phyloP scores from a whole-genome alignment of 2,797 vertebrate genomes.

The Coendou prehensilis region DNA sequence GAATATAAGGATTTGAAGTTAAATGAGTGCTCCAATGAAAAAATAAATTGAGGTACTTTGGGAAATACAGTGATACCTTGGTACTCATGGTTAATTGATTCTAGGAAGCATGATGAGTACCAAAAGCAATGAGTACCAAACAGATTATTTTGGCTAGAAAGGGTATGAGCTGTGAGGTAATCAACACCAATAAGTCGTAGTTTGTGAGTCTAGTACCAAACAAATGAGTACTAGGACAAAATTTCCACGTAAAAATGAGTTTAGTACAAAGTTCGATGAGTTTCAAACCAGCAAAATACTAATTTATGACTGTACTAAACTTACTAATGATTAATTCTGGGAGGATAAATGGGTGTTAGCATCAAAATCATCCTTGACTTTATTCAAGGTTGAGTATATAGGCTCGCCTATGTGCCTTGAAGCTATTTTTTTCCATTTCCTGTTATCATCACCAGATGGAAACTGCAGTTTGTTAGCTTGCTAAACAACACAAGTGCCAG shows the following conservation, averaged over 20 bases:
- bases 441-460: neutral
- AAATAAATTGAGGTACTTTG: neutral
- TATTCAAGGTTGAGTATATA: neutral
- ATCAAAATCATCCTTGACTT: neutral
- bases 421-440: neutral
- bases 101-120: neutral
- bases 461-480: neutral
- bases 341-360: neutral
- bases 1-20: neutral
- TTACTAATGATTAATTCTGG: neutral
- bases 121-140: neutral
- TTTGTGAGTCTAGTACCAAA: neutral
- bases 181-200: neutral
- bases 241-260: neutral
- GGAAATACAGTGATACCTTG: neutral
- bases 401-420: neutral
- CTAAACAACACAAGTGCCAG: neutral
- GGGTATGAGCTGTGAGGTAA: neutral
- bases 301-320: neutral
- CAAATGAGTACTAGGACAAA: neutral
- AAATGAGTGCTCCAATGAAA: slow-evolving; percentile 34
- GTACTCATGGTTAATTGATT: neutral
- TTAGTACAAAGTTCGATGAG: neutral
- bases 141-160: neutral
- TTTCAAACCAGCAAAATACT: neutral